Evolutionary conservation across 2,797 vertebrate species (phyloP).

Genomic region (Geotrypetes seraphini): DNA sequence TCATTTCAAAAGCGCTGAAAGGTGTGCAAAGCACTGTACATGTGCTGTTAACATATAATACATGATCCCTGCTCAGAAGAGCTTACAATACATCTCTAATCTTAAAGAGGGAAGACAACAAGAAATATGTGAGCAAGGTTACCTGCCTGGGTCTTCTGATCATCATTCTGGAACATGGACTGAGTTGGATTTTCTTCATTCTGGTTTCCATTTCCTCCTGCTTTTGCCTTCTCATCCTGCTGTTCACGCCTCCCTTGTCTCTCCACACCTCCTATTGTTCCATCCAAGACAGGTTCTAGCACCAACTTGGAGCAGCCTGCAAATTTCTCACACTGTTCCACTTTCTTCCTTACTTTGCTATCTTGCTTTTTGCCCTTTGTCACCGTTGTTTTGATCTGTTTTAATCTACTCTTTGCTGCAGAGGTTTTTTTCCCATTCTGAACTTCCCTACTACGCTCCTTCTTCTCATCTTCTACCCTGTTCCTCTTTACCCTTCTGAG

Average conservation of each 20-base stretch:
- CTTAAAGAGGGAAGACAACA: background rate
- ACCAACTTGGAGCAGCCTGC: no score
- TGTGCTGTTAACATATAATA: no score
- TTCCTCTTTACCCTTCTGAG: conserved; percentile 66
- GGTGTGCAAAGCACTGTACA: no score
- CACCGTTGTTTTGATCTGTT: conserved; percentile 15
- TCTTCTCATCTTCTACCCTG: conserved; percentile 12
- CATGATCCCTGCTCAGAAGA: no score
- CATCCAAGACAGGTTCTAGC: no score
- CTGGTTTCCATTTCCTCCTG: conserved; percentile 1
- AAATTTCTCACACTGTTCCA: background rate
- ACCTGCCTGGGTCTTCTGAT: conserved; percentile 31
- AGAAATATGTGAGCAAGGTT: background rate
- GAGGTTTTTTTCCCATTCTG: conserved; percentile 11
- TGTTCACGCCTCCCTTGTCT: background rate
- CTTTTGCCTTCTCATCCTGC: background rate
- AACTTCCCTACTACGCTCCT: conserved; percentile 12
- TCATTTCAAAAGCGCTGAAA: no score
- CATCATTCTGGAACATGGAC: background rate
- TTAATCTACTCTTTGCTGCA: conserved; percentile 16
- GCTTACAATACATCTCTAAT: no score
- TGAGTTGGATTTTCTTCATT: conserved; percentile 5
- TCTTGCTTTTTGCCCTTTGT: conserved; percentile 19
- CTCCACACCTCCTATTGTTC: no score
- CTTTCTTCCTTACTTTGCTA: conserved; percentile 20